A percentile compares a stretch with the other conserved stretches of the same genome.
These are phyloP conservation scores for Prunella strophiata DNA, from an alignment of 2,797 vertebrate species.

Conservation along the genomic window DNA sequence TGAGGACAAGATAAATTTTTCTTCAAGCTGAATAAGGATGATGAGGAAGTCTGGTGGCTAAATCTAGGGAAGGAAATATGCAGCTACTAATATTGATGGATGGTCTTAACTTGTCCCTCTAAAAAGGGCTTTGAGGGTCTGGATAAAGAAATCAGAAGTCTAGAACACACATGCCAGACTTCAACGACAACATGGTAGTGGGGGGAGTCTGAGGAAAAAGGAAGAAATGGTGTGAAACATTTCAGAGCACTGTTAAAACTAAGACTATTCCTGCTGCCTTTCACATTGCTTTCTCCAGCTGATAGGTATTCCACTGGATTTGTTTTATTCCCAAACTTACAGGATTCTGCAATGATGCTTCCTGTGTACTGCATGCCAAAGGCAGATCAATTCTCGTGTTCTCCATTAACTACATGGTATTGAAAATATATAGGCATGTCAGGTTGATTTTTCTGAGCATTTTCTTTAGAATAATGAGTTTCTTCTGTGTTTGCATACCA, in stretches of 20 bases:
- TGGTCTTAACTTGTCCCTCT: not conserved
- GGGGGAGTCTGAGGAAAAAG: not conserved
- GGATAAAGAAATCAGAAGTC: not conserved
- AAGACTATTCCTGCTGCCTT: not conserved
- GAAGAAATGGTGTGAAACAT: not conserved
- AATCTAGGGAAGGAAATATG: not conserved
- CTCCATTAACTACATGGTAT: not conserved
- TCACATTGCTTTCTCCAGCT: not conserved
- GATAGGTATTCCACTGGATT: not conserved
- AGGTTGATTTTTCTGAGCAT: not conserved
- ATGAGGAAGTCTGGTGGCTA: not conserved
- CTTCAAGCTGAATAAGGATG: not conserved
- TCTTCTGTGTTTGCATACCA: not conserved
- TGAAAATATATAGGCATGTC: not conserved
- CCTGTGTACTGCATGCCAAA: not conserved
- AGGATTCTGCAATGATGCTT: not conserved
- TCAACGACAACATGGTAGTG: accelerated
- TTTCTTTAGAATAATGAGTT: slow-evolving; percentile 36
- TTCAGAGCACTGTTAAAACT: not conserved
- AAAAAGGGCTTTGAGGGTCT: not conserved
- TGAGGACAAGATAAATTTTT: not conserved
- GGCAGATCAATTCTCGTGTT: not conserved
- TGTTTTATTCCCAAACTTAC: not conserved
- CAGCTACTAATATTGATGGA: not conserved
- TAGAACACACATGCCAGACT: not conserved